Conservation (phyloP, 2,113 vertebrate species). For the Ceratotherium simum region DNA sequence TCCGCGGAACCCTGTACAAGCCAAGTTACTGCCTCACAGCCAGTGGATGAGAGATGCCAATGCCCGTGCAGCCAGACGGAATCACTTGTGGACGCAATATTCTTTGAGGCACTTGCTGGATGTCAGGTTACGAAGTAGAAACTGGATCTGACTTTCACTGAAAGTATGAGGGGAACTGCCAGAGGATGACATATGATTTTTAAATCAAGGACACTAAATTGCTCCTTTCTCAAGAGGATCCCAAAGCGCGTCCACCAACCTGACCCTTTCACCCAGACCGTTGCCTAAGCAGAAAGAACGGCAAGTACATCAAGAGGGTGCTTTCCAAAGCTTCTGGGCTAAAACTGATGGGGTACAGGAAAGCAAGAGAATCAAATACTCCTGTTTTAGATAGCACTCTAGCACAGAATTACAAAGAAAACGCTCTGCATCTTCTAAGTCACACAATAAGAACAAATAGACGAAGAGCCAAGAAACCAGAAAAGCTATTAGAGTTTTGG, state of each 20-base stretch:
- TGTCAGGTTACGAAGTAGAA: neutral
- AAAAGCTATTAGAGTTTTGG: neutral
- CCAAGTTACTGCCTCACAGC: neutral
- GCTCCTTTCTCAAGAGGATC: constrained; percentile 21
- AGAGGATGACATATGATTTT: constrained; percentile 11
- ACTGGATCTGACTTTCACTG: neutral
- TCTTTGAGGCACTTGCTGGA: neutral
- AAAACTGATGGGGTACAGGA: neutral
- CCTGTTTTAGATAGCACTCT: neutral
- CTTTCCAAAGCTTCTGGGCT: neutral
- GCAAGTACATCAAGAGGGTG: neutral
- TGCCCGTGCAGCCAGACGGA: neutral
- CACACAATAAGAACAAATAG: neutral
- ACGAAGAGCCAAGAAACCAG: neutral
- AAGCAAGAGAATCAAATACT: neutral
- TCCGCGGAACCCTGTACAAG: neutral
- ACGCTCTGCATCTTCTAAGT: neutral
- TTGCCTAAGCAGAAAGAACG: neutral
- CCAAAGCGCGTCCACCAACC: neutral
- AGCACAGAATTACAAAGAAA: neutral
- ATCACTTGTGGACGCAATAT: neutral
- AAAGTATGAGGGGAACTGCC: neutral
- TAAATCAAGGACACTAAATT: neutral
- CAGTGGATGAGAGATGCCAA: neutral
- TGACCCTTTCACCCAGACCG: neutral